phyloP scores from a whole-genome alignment of 2,113 vertebrate species.

The Phaetusa simplex region DNA sequence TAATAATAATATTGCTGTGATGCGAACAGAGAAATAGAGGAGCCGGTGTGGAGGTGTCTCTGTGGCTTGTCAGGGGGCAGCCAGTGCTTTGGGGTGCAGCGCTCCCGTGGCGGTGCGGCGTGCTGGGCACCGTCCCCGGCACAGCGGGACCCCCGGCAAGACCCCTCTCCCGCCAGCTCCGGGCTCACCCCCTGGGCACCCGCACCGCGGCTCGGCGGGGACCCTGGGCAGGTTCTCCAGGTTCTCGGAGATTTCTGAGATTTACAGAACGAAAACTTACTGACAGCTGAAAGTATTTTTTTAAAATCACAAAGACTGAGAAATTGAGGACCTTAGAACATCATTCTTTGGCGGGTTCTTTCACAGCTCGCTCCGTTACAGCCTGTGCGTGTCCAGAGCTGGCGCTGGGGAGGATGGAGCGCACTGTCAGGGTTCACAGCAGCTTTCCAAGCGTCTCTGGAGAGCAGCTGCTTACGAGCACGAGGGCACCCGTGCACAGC shows the following conservation, averaged over 20 bases:
- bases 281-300: background rate
- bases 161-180: background rate
- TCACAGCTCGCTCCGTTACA: fast-evolving
- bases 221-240: background rate
- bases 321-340: background rate
- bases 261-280: background rate
- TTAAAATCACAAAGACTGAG: background rate
- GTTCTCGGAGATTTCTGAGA: too few relatives aligned
- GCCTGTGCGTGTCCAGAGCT: background rate
- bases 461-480: background rate
- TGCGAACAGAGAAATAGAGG: background rate
- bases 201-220: fast-evolving
- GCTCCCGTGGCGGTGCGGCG: fast-evolving
- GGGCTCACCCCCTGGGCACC: background rate
- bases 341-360: background rate
- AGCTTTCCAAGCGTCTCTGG: background rate
- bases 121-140: background rate
- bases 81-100: background rate
- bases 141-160: too few relatives aligned
- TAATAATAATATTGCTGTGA: background rate
- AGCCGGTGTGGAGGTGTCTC: too few relatives aligned
- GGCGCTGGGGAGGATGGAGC: background rate
- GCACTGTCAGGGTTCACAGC: fast-evolving
- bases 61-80: background rate
- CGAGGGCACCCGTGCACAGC: background rate